phyloP scores from a whole-genome alignment of 1,140 invertebrate genomes.

The Drosophila grimshawi region DNA sequence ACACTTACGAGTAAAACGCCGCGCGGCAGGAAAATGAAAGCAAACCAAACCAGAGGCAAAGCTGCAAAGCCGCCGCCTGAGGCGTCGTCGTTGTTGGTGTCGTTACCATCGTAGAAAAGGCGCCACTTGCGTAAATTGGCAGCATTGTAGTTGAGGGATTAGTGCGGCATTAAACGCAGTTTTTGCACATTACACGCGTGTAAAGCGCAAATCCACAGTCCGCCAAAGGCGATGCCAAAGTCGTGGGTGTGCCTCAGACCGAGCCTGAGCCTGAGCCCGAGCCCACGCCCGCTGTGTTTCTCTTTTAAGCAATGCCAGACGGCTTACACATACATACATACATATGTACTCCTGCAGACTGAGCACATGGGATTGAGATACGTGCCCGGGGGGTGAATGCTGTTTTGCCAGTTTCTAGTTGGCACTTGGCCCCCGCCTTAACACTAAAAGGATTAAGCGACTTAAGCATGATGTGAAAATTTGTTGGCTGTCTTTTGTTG shows the following conservation, averaged over 20 bases:
- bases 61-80: constrained; percentile 46
- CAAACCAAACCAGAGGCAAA: constrained; percentile 32
- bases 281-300: constrained; percentile 33
- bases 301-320: constrained; percentile 70
- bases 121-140: constrained; percentile 81
- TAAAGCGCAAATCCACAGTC: constrained; percentile 76
- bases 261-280: not conserved
- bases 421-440: constrained; percentile 73
- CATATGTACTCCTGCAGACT: not conserved
- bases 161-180: constrained; percentile 81
- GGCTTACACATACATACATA: constrained; percentile 12
- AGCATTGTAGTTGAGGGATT: constrained; percentile 82
- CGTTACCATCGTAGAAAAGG: constrained; percentile 34
- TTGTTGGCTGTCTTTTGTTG: constrained; percentile 63
- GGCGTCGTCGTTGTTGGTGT: constrained; percentile 22
- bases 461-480: constrained; percentile 79
- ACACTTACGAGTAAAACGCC: constrained; percentile 51
- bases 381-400: constrained; percentile 32
- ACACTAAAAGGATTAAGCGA: constrained; percentile 81
- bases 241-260: constrained; percentile 11
- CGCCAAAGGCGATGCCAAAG: constrained; percentile 32
- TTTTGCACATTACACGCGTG: constrained; percentile 82
- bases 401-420: constrained; percentile 61
- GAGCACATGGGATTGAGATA: not conserved
- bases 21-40: constrained; percentile 25